Evolutionary conservation across 2,888 invertebrate species (phyloP), one percentile per base, ranked within the genome.

Genomic region (Parelbella ahira): DNA sequence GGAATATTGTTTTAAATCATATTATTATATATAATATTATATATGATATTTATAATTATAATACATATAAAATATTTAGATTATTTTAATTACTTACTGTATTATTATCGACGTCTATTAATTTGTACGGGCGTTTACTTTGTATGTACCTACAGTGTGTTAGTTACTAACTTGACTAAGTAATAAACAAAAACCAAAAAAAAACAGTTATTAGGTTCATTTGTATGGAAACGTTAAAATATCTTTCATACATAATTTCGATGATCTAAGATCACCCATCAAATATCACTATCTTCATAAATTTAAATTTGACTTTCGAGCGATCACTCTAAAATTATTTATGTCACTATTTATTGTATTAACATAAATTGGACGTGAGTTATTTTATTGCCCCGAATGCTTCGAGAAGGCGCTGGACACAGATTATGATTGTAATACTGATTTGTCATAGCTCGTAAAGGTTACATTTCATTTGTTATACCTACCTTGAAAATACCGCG

Each of bases 281-380:
- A 28, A 24, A 41, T 28, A 42, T 42, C 42, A 29, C 55, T 61
- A 69, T 64, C 59, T 68, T 71, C 72, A 83, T 87, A 84, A 84
- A 86, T 84, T 78, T 60, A 77, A 80, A 84, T 86, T 42, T 76
- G 75, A 75, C 74, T 78, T 72, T 70, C 67, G 67, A 59, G 66
- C 64, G 69, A 72, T 74, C 72, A 65, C 62, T 60, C 59, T 61
- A 63, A 60, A n/a, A 68, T 81, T 78, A 86, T 87, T 87, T 86
- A 87, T 86, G 80, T 73, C 63, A 76, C 73, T 84, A 84, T 87
- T 86, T 87, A 87, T 86, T 79, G 78, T 83, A 87, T 84, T 86
- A 87, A 86, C 84, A 87, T 87, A 86, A 87, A 86, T 86, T 87
- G 84, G 79, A 81, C 86, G 68, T 86, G 86, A 86, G 79, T 87